These are phyloP conservation scores for Kryptolebias marmoratus DNA, from an alignment of 2,113 vertebrate genomes.

Conservation along the genomic window DNA sequence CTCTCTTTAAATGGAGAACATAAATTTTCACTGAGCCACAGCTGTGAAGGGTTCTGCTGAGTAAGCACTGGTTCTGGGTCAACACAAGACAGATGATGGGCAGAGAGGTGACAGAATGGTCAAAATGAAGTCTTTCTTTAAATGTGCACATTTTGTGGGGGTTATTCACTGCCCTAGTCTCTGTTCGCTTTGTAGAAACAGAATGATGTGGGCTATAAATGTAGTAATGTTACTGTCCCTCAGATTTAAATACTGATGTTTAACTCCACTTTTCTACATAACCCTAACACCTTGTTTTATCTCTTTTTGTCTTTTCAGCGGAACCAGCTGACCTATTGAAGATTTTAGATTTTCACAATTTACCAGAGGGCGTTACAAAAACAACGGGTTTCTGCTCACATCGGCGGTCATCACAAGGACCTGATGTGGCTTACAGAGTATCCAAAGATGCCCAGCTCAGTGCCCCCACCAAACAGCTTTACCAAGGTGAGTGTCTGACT, in stretches of 20 bases:
- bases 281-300: slow-evolving; percentile 32
- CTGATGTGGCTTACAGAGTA: slow-evolving; percentile 93
- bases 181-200: too few species aligned
- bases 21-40: slow-evolving; percentile 44
- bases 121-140: slow-evolving; percentile 31
- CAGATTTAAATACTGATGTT: too few species aligned
- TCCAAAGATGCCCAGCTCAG: slow-evolving; percentile 94
- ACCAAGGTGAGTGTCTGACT: slow-evolving; percentile 82
- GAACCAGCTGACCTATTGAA: slow-evolving; percentile 95
- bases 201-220: neutral
- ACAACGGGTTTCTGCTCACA: slow-evolving; percentile 91
- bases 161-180: too few species aligned
- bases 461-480: slow-evolving; percentile 94
- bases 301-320: slow-evolving; percentile 71
- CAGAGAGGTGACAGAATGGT: neutral
- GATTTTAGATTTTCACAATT: slow-evolving; percentile 96
- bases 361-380: slow-evolving; percentile 93
- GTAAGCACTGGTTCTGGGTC: slow-evolving; percentile 44
- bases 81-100: slow-evolving; percentile 41
- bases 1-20: slow-evolving; percentile 60
- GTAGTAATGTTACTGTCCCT: neutral
- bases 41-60: slow-evolving; percentile 36
- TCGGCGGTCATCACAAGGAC: slow-evolving; percentile 88
- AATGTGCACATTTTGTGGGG: neutral
- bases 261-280: neutral